Percentiles rank a stretch among this genome's conserved stretches.
These are phyloP conservation scores for Drosophila leonis DNA, from an alignment of 2,888 invertebrate species.

Conservation along the genomic window DNA sequence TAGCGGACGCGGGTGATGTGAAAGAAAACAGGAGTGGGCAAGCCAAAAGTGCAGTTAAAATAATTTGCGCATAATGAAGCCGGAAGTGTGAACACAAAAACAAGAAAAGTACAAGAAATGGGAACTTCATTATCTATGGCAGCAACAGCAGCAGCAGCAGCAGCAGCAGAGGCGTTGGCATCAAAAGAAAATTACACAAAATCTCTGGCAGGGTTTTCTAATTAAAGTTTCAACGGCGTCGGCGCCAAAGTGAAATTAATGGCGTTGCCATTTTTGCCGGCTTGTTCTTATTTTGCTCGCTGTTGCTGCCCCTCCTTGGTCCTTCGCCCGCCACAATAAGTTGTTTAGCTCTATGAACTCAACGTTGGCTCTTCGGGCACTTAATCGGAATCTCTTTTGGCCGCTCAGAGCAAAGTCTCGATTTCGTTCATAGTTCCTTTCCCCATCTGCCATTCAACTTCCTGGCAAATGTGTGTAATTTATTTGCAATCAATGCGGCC, in stretches of 20 bases:
- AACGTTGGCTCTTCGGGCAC: constrained; percentile 60
- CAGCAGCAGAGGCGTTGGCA: constrained; percentile 27
- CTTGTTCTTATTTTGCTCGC: constrained; percentile 22
- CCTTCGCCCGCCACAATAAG: neutral
- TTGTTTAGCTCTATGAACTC: constrained; percentile 66
- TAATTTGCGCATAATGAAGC: constrained; percentile 80
- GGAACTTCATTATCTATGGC: constrained; percentile 72
- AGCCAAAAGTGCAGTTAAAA: constrained; percentile 74
- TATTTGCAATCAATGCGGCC: constrained; percentile 81
- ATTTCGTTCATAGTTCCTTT: constrained; percentile 20
- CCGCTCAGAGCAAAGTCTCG: constrained; percentile 2
- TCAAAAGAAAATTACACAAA: constrained; percentile 75
- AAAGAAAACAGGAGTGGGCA: constrained; percentile 4
- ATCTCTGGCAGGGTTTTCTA: constrained; percentile 74
- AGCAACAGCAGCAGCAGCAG: constrained; percentile 35
- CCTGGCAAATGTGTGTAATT: constrained; percentile 70
- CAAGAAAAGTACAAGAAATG: constrained; percentile 64
- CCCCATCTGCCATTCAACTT: constrained; percentile 13
- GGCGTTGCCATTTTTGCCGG: constrained; percentile 57
- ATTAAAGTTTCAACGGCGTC: constrained; percentile 73
- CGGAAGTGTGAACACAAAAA: constrained; percentile 77
- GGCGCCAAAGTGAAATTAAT: constrained; percentile 79
- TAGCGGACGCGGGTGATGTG: neutral
- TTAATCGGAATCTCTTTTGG: constrained; percentile 61
- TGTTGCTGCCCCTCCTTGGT: constrained; percentile 17